A percentile compares a stretch with the other conserved stretches of the same genome.
These are phyloP conservation scores for Scytalopus superciliaris DNA, from an alignment of 2,113 vertebrate genomes.

Conservation along the genomic window DNA sequence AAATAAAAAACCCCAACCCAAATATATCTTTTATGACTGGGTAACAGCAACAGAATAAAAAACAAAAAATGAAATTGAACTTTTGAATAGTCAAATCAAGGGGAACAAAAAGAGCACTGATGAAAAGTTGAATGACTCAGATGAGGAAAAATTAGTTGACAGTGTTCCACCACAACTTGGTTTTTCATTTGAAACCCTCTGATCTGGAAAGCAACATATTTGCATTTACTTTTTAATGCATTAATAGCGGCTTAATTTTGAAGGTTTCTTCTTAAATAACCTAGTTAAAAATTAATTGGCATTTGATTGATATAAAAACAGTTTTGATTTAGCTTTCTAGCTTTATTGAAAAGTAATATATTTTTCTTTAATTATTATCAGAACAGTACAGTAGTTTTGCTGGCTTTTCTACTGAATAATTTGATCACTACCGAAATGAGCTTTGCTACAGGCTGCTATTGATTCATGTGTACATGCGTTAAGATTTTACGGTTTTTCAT, in stretches of 20 bases:
- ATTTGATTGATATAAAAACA: neutral
- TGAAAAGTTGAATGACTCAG: conserved; percentile 24
- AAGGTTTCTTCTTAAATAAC: conserved; percentile 9
- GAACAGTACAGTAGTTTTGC: neutral
- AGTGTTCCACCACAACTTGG: neutral
- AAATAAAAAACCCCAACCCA: neutral
- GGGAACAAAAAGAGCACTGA: conserved; percentile 27
- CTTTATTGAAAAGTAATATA: neutral
- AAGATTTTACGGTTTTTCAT: neutral
- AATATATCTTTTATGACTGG: neutral
- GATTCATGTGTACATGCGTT: neutral
- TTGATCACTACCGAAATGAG: neutral
- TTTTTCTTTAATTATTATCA: conserved; percentile 16
- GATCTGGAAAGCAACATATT: conserved; percentile 31
- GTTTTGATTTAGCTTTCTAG: neutral
- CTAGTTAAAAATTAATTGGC: conserved; percentile 9
- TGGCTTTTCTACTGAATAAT: neutral
- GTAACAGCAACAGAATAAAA: neutral
- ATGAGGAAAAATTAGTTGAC: conserved; percentile 25
- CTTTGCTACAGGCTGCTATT: neutral
- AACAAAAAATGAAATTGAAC: neutral
- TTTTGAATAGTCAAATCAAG: conserved; percentile 53
- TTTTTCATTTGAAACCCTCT: neutral
- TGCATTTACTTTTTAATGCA: conserved; percentile 35
- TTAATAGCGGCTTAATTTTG: conserved; percentile 26